phyloP scores from a whole-genome alignment of 2,797 vertebrate genomes.

The Otolemur crassicaudatus region DNA sequence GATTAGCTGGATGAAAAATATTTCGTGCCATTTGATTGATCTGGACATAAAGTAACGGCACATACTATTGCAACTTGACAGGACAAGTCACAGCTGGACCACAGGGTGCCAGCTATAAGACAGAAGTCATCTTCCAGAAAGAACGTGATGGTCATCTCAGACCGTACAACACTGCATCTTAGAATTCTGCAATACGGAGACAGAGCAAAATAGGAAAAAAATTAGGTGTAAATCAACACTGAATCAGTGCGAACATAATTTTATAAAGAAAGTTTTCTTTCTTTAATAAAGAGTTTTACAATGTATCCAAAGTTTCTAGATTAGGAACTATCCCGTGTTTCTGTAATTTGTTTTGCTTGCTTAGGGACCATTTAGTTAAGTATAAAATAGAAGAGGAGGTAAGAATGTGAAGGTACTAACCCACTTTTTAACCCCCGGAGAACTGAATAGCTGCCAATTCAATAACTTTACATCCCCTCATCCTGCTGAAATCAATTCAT shows the following conservation, averaged over 20 bases:
- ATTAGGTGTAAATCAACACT: accelerated
- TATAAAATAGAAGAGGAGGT: slow-evolving; percentile 11
- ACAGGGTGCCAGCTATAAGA: too few species aligned
- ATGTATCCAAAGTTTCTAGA: not conserved
- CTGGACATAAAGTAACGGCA: not conserved
- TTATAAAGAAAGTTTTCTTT: not conserved
- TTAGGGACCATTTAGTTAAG: not conserved
- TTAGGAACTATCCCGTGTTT: not conserved
- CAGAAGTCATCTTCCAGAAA: not conserved
- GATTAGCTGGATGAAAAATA: not conserved
- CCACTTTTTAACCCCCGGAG: slow-evolving; percentile 23
- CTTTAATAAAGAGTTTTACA: not conserved
- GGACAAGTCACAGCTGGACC: not conserved
- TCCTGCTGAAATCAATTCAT: not conserved
- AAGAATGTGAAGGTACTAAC: not conserved
- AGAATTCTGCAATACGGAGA: not conserved
- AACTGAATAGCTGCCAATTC: too few species aligned
- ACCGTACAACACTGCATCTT: not conserved
- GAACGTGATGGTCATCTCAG: not conserved
- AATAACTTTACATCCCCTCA: not conserved
- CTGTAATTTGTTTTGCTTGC: not conserved
- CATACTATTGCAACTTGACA: not conserved
- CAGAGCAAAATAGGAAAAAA: not conserved
- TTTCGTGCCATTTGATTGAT: not conserved
- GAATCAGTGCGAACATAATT: not conserved